Evolutionary conservation across 2,888 invertebrate genomes (phyloP), one percentile per base, ranked within the genome.

Genomic region (Drosophila seclusa): DNA sequence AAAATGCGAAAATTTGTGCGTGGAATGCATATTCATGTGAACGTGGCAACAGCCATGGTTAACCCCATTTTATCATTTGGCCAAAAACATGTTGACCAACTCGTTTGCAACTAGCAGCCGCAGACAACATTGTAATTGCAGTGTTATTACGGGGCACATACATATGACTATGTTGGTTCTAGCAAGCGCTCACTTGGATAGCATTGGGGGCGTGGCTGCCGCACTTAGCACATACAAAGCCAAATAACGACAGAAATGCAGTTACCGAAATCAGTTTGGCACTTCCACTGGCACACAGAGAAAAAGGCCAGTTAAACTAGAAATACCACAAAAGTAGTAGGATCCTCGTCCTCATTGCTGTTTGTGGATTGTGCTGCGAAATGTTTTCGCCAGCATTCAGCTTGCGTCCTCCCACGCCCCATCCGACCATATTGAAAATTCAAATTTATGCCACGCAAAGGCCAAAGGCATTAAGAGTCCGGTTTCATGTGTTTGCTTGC

Each of bases 111-210:
- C 76, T 63, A 53, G 50, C 73, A 78, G 57, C 76, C 69, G 73
- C 83, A 87, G 73, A 87, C 85, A 83, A 78, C 87, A 87, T 70
- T 82, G 83, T 84, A 84, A 84, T 84, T 84, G 86, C 78, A 70
- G 73, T 78, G 87, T 79, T 80, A 68, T 75, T 83, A 59, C 64
- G 65, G 55, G 57, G 55, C 68, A 62, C 65, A 69, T 57, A 63
- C 45, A 48, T 50, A 45, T 52, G 54, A 55, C 38, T 55, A 38
- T n/a, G 36, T 55, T 54, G 34, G 24, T 36, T 24, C 16, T 40
- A n/a, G 13, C 29, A 57, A 8, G 27, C 42, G 32, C 42, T 60
- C 45, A 40, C 32, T 27, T 27, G 61, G 16, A 52, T 18, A 32
- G 58, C 40, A 32, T 54, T 31, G 27, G 55, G 71, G 83, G 82